Evolutionary conservation across 2,888 invertebrate species (phyloP).

Genomic region (Volucella bombylans): DNA sequence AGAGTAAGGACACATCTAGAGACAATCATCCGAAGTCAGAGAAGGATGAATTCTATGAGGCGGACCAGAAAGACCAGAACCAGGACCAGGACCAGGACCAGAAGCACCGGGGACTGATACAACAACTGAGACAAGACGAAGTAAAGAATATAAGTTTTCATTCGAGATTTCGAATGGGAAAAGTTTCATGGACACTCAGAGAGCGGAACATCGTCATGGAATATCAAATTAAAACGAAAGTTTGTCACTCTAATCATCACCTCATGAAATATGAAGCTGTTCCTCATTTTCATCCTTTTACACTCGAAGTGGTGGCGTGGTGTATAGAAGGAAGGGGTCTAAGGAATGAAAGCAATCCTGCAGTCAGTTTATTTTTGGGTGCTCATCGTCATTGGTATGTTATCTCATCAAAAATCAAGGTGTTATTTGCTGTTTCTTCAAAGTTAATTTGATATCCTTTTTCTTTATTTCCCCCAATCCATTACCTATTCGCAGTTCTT

Average conservation of each 20-base stretch:
- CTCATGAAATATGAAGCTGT: slow-evolving; percentile 65
- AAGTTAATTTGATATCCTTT: slow-evolving; percentile 52
- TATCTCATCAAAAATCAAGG: slow-evolving; percentile 42
- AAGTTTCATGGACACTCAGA: slow-evolving; percentile 54
- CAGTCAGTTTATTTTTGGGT: slow-evolving; percentile 20
- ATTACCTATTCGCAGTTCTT: neutral
- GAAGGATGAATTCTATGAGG: neutral
- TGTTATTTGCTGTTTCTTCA: slow-evolving; percentile 27
- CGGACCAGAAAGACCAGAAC: neutral
- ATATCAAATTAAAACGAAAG: slow-evolving; percentile 69
- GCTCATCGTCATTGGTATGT: slow-evolving; percentile 13
- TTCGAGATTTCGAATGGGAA: slow-evolving; percentile 64
- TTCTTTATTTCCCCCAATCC: neutral
- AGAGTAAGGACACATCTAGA: slow-evolving; percentile 13
- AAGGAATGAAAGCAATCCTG: neutral
- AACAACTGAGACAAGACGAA: slow-evolving; percentile 2
- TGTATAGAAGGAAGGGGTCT: neutral
- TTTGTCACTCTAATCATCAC: slow-evolving; percentile 70
- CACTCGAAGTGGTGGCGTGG: neutral
- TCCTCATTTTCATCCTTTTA: neutral
- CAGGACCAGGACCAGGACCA: slow-evolving; percentile 1
- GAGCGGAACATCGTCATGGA: slow-evolving; percentile 58
- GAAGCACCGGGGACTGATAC: slow-evolving; percentile 5
- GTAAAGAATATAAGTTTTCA: slow-evolving; percentile 60
- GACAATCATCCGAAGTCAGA: neutral